These are phyloP conservation scores for Folsomia manolachei DNA, from an alignment of 2,888 invertebrate species.

Conservation along the genomic window DNA sequence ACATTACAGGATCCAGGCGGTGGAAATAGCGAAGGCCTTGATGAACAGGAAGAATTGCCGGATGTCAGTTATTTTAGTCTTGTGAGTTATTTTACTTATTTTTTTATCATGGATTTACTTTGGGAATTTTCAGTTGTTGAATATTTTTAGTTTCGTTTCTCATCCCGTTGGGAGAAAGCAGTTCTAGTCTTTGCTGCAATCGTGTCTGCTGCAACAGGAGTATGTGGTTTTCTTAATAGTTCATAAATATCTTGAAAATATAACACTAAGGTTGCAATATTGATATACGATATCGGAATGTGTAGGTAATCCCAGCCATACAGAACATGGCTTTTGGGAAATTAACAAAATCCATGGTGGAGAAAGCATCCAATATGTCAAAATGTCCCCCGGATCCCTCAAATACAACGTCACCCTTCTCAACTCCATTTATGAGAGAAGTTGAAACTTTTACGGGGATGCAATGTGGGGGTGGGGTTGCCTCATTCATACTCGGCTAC, in stretches of 20 bases:
- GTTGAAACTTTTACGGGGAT: slow-evolving; percentile 36
- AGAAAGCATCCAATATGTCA: slow-evolving; percentile 26
- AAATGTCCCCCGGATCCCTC: slow-evolving; percentile 28
- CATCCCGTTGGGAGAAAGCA: slow-evolving; percentile 28
- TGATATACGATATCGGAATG: not conserved
- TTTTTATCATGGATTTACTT: not conserved
- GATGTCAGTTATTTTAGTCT: slow-evolving; percentile 14
- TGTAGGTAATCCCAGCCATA: slow-evolving; percentile 28
- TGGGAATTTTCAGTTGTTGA: not conserved
- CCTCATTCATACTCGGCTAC: slow-evolving; percentile 39
- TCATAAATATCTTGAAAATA: too few species aligned
- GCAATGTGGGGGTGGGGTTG: slow-evolving; percentile 28
- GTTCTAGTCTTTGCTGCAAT: slow-evolving; percentile 21
- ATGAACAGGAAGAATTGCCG: not conserved
- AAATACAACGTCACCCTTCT: slow-evolving; percentile 26
- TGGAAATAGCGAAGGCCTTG: not conserved
- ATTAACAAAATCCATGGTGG: slow-evolving; percentile 43
- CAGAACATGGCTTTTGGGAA: slow-evolving; percentile 38
- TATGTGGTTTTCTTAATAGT: too few species aligned
- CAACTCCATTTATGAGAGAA: slow-evolving; percentile 45
- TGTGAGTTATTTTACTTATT: not conserved
- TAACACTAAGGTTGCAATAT: not conserved
- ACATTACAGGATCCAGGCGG: not conserved
- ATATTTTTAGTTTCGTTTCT: slow-evolving; percentile 33
- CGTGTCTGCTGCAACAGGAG: slow-evolving; percentile 18